Evolutionary conservation across 2,797 vertebrate genomes (phyloP).

Genomic region (Aldrovandia affinis): DNA sequence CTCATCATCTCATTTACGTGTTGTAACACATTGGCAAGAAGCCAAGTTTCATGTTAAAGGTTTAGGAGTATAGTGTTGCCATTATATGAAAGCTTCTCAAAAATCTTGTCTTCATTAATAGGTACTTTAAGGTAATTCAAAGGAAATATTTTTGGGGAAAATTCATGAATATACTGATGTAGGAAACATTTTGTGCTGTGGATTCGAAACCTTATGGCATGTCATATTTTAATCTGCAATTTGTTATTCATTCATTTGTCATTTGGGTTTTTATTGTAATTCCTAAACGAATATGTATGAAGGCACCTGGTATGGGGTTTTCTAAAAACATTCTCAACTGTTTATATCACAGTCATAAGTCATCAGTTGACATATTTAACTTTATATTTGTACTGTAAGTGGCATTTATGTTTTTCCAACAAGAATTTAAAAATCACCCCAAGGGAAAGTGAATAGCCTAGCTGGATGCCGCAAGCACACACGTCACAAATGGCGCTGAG

Average conservation of each 20-base stretch:
- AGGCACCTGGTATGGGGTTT: neutral
- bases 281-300: neutral
- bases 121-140: neutral
- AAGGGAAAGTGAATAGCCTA: neutral
- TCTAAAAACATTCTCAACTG: neutral
- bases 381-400: neutral
- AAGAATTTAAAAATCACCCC: too few species aligned
- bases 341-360: neutral
- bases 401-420: neutral
- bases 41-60: neutral
- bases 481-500: neutral
- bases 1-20: neutral
- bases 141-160: neutral
- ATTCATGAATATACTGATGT: neutral
- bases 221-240: neutral
- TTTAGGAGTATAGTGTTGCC: neutral
- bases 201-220: neutral
- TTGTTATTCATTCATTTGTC: neutral
- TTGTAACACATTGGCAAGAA: neutral
- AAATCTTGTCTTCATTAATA: neutral
- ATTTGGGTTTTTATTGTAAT: neutral
- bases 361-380: neutral
- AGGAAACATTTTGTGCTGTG: neutral
- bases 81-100: neutral
- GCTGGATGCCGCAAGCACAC: neutral